These are phyloP conservation scores for Melieria omissa DNA, from an alignment of 2,888 invertebrate genomes.

Conservation along the genomic window DNA sequence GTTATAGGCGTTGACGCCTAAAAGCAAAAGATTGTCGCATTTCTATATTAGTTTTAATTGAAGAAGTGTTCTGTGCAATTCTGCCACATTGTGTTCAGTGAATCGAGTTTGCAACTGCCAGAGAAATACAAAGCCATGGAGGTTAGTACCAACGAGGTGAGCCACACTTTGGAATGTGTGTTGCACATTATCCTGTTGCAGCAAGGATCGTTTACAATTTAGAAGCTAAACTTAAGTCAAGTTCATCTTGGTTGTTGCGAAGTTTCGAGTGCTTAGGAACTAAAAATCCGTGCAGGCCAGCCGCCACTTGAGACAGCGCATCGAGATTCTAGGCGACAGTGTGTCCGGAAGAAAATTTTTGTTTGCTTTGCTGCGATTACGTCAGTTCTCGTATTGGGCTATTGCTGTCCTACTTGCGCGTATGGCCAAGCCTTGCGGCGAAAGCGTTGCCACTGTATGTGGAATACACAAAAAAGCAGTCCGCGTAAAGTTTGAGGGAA, in stretches of 20 bases:
- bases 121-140: slow-evolving; percentile 49
- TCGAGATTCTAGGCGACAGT: slow-evolving; percentile 36
- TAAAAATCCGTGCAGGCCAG: too few species aligned
- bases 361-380: slow-evolving; percentile 44
- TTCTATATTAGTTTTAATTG: slow-evolving; percentile 42
- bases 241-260: background rate
- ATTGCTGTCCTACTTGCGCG: slow-evolving; percentile 37
- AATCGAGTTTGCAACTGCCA: slow-evolving; percentile 10
- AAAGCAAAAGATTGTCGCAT: slow-evolving; percentile 35
- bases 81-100: slow-evolving; percentile 32
- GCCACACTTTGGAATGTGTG: background rate
- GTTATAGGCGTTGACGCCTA: slow-evolving; percentile 47
- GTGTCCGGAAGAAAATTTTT: slow-evolving; percentile 35
- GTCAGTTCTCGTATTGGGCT: slow-evolving; percentile 44
- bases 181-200: background rate
- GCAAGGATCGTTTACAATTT: background rate
- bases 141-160: slow-evolving; percentile 49
- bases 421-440: background rate
- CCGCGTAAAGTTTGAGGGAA: too few species aligned
- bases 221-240: background rate
- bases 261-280: background rate
- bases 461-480: too few species aligned
- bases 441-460: too few species aligned
- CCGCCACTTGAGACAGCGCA: background rate
- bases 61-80: slow-evolving; percentile 28